These are phyloP conservation scores for Hycleus cichorii DNA, from an alignment of 1,140 invertebrate genomes.

Conservation along the genomic window DNA sequence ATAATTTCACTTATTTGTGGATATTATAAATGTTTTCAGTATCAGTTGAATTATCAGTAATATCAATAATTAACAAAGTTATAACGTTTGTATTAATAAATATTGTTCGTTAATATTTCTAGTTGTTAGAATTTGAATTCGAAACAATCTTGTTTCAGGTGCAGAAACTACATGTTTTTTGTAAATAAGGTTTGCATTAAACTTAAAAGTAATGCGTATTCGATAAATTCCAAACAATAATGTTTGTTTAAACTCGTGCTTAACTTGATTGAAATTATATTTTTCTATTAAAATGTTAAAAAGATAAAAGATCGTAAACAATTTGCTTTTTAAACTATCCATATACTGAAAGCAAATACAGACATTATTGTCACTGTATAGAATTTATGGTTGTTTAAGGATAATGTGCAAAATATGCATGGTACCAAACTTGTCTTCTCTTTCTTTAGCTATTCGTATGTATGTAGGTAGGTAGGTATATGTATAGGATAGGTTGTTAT, in stretches of 20 bases:
- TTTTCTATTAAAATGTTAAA: conserved; percentile 1
- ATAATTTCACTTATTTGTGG: too few species aligned
- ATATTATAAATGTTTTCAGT: too few species aligned
- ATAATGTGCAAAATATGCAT: neutral
- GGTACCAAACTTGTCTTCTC: too few species aligned
- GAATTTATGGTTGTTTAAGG: conserved; percentile 10
- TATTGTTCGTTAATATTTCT: too few species aligned
- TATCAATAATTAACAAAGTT: too few species aligned
- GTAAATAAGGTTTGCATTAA: neutral
- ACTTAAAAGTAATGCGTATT: neutral
- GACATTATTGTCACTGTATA: conserved; percentile 9
- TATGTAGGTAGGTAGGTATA: too few species aligned
- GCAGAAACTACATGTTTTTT: too few species aligned
- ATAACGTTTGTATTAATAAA: too few species aligned
- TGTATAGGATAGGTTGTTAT: neutral
- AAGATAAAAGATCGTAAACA: conserved; percentile 4
- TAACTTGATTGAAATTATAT: conserved; percentile 3
- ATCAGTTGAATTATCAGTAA: too few species aligned
- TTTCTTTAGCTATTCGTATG: too few species aligned
- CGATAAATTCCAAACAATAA: neutral
- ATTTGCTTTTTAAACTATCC: neutral
- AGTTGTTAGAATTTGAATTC: too few species aligned
- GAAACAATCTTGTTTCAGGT: too few species aligned
- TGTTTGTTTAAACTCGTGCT: neutral
- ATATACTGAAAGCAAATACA: conserved; percentile 9